A percentile compares a stretch with the other conserved stretches of the same genome.
Evolutionary conservation across 2,797 vertebrate species (phyloP).

Genomic region (Alca torda): DNA sequence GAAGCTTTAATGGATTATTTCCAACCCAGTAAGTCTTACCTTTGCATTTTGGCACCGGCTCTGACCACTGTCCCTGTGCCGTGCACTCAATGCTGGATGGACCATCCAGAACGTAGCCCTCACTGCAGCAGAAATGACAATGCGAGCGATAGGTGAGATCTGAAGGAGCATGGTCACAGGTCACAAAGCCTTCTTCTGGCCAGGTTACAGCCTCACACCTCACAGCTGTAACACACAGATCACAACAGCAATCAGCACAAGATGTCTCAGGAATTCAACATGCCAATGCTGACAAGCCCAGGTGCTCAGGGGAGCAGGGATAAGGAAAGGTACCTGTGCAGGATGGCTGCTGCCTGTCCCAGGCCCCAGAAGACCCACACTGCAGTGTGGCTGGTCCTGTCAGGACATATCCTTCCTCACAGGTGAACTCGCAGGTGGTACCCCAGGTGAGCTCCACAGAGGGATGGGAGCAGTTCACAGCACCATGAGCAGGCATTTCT

Average conservation of each 20-base stretch:
- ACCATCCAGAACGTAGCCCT: conserved; percentile 76
- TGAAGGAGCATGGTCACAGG: background rate
- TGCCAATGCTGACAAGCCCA: background rate
- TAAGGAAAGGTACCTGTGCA: conserved; percentile 70
- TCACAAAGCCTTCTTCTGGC: conserved; percentile 17
- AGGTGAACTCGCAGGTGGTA: conserved; percentile 78
- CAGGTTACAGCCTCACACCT: conserved; percentile 19
- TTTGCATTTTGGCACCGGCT: conserved; percentile 78
- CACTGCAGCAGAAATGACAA: conserved; percentile 81
- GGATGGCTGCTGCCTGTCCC: conserved; percentile 68
- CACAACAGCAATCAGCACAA: background rate
- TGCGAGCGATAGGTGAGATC: conserved; percentile 1
- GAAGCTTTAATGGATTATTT: background rate
- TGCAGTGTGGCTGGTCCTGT: conserved; percentile 60
- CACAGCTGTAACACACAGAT: conserved; percentile 52
- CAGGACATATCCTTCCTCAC: conserved; percentile 77
- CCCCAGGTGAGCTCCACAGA: conserved; percentile 70
- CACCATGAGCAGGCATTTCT: conserved; percentile 29
- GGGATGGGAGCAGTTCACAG: conserved; percentile 14
- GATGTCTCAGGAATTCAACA: background rate
- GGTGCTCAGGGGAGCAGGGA: background rate
- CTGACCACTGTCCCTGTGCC: conserved; percentile 70
- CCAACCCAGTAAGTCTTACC: conserved; percentile 58
- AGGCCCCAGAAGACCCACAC: conserved; percentile 75
- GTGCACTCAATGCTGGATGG: conserved; percentile 71